phyloP scores from a whole-genome alignment of 2,797 vertebrate species.

The Sebastes vulpes region DNA sequence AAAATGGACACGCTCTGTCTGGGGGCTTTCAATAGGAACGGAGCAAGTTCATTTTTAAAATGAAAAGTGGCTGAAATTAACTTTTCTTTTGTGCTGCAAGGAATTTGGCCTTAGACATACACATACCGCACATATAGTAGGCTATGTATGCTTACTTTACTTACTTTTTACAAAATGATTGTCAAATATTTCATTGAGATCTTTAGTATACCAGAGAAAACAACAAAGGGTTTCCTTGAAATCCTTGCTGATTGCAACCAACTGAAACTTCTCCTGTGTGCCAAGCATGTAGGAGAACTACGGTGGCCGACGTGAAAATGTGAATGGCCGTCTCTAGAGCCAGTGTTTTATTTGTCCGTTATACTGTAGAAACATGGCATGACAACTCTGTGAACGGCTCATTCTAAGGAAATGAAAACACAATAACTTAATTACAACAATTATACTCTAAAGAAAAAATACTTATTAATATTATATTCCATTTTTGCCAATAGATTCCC shows the following conservation, averaged over 20 bases:
- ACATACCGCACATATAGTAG: neutral
- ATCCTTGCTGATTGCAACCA: neutral
- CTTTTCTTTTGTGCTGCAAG: constrained; percentile 2
- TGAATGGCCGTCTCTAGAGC: too few relatives aligned
- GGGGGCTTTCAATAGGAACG: constrained; percentile 62
- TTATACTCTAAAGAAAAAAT: too few relatives aligned
- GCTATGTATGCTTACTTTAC: neutral
- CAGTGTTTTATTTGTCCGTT: too few relatives aligned
- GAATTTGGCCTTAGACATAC: neutral
- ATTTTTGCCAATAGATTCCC: too few relatives aligned
- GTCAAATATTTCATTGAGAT: neutral
- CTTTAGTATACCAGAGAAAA: neutral
- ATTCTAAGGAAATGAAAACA: too few relatives aligned
- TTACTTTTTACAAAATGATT: neutral
- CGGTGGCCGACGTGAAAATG: too few relatives aligned
- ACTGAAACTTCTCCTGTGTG: too few relatives aligned
- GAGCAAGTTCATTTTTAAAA: constrained; percentile 59
- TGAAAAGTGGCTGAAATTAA: constrained; percentile 46
- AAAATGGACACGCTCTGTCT: constrained; percentile 78
- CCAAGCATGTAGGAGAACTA: too few relatives aligned
- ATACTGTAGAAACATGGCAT: too few relatives aligned
- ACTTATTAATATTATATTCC: too few relatives aligned
- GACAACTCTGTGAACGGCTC: too few relatives aligned
- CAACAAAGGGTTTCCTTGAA: neutral
- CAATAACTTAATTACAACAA: too few relatives aligned